A percentile compares a stretch with the other conserved stretches of the same genome.
Evolutionary conservation across 2,113 vertebrate genomes (phyloP).

Genomic region (Mustela lutreola): DNA sequence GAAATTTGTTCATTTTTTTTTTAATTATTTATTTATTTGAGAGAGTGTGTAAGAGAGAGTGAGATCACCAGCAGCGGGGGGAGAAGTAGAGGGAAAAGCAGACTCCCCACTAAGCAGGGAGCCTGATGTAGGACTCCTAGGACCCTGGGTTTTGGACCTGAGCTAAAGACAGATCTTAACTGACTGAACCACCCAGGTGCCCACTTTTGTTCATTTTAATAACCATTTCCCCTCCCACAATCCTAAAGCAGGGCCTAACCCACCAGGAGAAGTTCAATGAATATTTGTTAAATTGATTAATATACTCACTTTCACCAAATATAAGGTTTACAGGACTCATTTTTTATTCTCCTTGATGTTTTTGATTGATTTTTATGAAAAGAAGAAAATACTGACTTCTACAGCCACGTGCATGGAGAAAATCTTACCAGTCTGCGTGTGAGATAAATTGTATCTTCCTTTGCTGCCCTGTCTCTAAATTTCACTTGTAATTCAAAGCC

Average conservation of each 20-base stretch:
- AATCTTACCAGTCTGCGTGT: not conserved
- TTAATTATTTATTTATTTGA: not conserved
- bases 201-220: not conserved
- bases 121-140: not conserved
- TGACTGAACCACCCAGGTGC: not conserved
- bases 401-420: not conserved
- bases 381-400: not conserved
- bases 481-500: not conserved
- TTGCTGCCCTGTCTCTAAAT: not conserved
- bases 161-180: not conserved
- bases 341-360: not conserved
- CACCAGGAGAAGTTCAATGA: not conserved
- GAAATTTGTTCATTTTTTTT: not conserved
- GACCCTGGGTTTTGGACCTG: not conserved
- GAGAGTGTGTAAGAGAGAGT: not conserved
- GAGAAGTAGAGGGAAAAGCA: not conserved
- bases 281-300: not conserved
- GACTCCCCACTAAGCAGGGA: not conserved
- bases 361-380: slow-evolving; percentile 5
- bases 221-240: too few species aligned
- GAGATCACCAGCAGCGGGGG: not conserved
- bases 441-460: not conserved
- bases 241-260: not conserved
- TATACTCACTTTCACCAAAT: slow-evolving; percentile 15
- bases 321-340: not conserved